Evolutionary conservation across 37 sponge, comb jelly and placozoan genomes (phyloP).

Genomic region (Oscarella lobularis): DNA sequence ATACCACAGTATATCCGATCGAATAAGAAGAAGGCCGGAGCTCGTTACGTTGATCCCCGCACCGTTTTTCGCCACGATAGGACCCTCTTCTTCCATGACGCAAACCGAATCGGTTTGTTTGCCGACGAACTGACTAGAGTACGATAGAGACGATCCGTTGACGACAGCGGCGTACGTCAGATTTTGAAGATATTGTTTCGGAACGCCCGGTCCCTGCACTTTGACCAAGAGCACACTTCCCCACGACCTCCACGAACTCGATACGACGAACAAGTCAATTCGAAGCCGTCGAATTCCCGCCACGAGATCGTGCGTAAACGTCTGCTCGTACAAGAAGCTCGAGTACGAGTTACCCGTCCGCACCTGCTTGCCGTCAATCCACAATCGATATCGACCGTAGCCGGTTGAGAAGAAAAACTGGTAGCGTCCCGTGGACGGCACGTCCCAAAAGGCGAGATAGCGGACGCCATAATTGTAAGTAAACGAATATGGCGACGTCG

Average conservation of each 20-base stretch:
- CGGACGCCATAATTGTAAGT: slow-evolving; percentile 6
- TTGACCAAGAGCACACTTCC: background rate
- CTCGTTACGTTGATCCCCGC: background rate
- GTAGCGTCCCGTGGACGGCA: background rate
- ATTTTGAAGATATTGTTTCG: background rate
- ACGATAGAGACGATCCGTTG: background rate
- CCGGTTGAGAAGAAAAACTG: background rate
- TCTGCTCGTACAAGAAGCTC: background rate
- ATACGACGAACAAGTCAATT: background rate
- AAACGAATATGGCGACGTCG: background rate
- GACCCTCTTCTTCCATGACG: background rate
- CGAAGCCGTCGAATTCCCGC: background rate
- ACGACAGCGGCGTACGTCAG: background rate
- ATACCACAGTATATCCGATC: background rate
- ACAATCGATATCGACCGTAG: background rate
- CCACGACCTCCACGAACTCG: background rate
- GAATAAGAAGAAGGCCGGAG: background rate
- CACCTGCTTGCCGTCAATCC: background rate
- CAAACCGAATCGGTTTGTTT: background rate
- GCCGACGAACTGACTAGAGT: background rate
- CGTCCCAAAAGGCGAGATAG: background rate
- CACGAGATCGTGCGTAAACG: background rate
- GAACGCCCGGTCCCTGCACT: background rate
- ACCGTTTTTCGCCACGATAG: background rate
- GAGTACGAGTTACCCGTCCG: background rate